Evolutionary conservation across 1,140 invertebrate genomes (phyloP).

Genomic region (Episyrphus balteatus): DNA sequence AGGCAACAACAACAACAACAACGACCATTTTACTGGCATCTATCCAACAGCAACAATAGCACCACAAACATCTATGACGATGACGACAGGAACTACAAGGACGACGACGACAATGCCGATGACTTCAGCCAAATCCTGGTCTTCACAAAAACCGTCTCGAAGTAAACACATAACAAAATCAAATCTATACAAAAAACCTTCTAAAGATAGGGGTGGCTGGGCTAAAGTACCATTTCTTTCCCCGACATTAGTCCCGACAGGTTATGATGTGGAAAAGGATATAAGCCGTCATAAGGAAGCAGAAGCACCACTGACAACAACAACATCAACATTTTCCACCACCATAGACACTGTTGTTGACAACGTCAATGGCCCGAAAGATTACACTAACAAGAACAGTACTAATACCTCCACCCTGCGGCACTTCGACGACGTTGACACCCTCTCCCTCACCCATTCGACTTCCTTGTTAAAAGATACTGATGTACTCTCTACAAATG

Average conservation of each 20-base stretch:
- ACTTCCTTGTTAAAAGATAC: too few relatives aligned
- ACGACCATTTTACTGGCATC: too few relatives aligned
- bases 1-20: too few relatives aligned
- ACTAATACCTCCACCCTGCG: background rate
- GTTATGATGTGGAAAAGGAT: background rate
- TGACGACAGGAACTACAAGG: background rate
- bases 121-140: background rate
- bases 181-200: background rate
- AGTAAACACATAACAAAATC: background rate
- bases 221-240: background rate
- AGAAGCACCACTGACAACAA: conserved; percentile 1
- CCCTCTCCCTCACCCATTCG: background rate
- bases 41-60: background rate
- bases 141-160: too few relatives aligned
- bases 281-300: background rate
- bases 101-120: background rate
- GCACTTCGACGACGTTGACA: background rate
- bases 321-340: conserved; percentile 1
- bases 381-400: background rate
- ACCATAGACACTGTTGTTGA: background rate
- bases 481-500: too few relatives aligned
- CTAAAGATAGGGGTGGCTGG: background rate
- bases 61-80: background rate
- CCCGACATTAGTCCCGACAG: background rate
- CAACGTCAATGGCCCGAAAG: background rate